phyloP scores from a whole-genome alignment of 2,113 vertebrate species.

The Ancistrus triradiatus region DNA sequence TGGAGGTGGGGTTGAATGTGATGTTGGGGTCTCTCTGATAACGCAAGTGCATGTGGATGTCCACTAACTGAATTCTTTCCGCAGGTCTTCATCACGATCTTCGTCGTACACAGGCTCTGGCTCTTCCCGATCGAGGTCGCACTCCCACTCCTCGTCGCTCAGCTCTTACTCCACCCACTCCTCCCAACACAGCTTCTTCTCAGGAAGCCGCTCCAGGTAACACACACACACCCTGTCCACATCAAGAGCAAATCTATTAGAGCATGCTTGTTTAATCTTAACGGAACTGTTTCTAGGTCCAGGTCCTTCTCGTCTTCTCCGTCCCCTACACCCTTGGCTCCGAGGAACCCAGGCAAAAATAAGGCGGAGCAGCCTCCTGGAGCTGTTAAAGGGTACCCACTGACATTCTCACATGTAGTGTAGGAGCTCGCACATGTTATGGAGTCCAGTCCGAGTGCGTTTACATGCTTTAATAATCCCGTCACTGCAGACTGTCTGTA shows the following conservation, averaged over 20 bases:
- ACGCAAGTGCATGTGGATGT: not conserved
- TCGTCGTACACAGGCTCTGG: conserved; percentile 92
- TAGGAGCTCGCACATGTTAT: too few relatives aligned
- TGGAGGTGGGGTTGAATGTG: too few relatives aligned
- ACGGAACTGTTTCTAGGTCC: conserved; percentile 66
- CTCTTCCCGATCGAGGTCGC: conserved; percentile 71
- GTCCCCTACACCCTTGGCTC: conserved; percentile 79
- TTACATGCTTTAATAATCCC: too few relatives aligned
- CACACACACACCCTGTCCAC: too few relatives aligned
- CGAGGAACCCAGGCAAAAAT: conserved; percentile 74
- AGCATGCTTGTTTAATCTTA: too few relatives aligned
- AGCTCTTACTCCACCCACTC: conserved; percentile 94
- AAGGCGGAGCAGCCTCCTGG: conserved; percentile 76
- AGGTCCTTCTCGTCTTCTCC: conserved; percentile 90
- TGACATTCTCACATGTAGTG: too few relatives aligned
- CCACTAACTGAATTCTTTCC: not conserved
- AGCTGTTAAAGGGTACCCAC: conserved; percentile 74
- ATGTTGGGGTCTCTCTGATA: too few relatives aligned
- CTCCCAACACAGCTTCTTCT: conserved; percentile 92
- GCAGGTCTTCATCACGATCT: conserved; percentile 90
- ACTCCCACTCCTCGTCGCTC: conserved; percentile 86
- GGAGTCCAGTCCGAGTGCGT: too few relatives aligned
- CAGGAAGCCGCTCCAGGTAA: conserved; percentile 90
- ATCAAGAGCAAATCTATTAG: too few relatives aligned
- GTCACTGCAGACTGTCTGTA: too few relatives aligned